Evolutionary conservation across 2,888 invertebrate species (phyloP), one percentile per base, ranked within the genome.

Genomic region (Notodonta dromedarius): DNA sequence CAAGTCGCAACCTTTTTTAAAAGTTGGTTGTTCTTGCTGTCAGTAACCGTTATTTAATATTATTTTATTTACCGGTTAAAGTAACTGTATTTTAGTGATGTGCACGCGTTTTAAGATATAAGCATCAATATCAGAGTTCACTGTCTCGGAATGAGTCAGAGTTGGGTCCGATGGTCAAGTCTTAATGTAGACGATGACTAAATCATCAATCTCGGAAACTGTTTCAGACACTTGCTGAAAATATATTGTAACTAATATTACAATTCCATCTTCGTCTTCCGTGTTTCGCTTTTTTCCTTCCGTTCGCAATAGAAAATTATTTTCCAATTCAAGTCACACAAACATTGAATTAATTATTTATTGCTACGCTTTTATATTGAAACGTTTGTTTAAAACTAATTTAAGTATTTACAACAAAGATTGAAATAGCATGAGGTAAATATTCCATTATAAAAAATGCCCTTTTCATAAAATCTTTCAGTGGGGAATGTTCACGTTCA

Each of bases 111-210:
- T 68, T 62, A 58, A 50, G 60, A 76, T 70, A 67, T 3, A 72
- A 74, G 73, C 59, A 71, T 73, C 76, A 74, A 70, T 69, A 67
- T 62, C 74, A 76, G 63, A 42, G 65, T 62, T 58, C 64, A 62
- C 14, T 48, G 57, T 56, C 56, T 63, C 57, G 63, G 65, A 76
- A 73, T 64, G 69, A 76, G 60, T 62, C 56, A 56, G 72, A 71
- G 72, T 70, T 73, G 61, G 70, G 59, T 63, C 58, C 56, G 14
- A 6, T 66, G 76, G 74, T 76, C 64, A 85, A 85, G 73, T 84
- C 86, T 81, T 82, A 84, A 85, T 84, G 78, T 80, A 81, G 82
- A 79, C 78, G 72, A 64, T 61, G 64, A 63, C 65, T 75, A 77
- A 73, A 70, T 79, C 73, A 74, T 74, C 79, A 76, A 83, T 80